Percentiles rank a stretch among this genome's conserved stretches.
These are phyloP conservation scores for Anthonomus grandis DNA, from an alignment of 1,140 invertebrate genomes.

Conservation along the genomic window DNA sequence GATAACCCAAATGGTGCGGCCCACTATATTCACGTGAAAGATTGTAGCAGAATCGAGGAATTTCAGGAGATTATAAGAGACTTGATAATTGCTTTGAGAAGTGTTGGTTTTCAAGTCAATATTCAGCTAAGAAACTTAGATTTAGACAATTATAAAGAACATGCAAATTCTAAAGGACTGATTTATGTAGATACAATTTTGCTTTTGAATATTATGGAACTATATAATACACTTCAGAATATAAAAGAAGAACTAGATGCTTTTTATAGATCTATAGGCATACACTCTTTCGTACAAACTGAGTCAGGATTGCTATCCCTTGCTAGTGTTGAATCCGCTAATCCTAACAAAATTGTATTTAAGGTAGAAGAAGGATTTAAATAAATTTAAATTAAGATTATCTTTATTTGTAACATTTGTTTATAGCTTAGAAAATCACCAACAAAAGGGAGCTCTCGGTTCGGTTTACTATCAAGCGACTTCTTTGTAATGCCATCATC, in stretches of 20 bases:
- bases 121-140: conserved; percentile 5
- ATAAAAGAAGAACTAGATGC: conserved; percentile 18
- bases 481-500: conserved; percentile 14
- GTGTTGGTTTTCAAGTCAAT: not conserved
- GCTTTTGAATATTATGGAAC: conserved; percentile 24
- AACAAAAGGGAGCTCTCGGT: not conserved
- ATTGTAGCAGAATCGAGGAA: conserved; percentile 5
- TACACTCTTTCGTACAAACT: conserved; percentile 20
- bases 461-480: conserved; percentile 3
- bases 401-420: too few species aligned
- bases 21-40: not conserved
- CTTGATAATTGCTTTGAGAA: not conserved
- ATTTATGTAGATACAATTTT: conserved; percentile 25
- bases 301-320: conserved; percentile 1
- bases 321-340: not conserved
- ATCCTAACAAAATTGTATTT: conserved; percentile 13
- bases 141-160: conserved; percentile 14
- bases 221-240: conserved; percentile 22
- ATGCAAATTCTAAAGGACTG: conserved; percentile 11
- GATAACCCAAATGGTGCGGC: not conserved
- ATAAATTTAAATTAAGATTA: too few species aligned
- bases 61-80: not conserved
- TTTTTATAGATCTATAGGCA: conserved; percentile 9
- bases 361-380: conserved; percentile 1
- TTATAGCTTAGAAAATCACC: too few species aligned